phyloP scores from a whole-genome alignment of 2,113 vertebrate species.

The Paradisaea rubra region DNA sequence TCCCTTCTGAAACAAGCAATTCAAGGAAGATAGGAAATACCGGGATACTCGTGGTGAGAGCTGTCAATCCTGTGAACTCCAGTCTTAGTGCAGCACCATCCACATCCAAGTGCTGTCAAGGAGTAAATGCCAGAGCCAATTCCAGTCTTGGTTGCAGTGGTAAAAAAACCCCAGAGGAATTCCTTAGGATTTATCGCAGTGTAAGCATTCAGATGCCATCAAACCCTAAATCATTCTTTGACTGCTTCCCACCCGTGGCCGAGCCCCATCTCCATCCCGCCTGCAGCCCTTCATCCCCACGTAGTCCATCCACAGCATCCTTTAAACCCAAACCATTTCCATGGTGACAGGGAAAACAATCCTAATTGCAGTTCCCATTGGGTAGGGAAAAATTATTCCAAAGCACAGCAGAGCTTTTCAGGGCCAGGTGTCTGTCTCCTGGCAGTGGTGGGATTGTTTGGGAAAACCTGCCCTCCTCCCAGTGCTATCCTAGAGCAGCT shows the following conservation, averaged over 20 bases:
- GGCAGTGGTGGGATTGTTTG: neutral
- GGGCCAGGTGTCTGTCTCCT: neutral
- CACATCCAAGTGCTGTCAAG: neutral
- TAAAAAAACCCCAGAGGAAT: neutral
- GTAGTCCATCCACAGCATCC: neutral
- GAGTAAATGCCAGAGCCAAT: neutral
- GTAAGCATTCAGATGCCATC: neutral
- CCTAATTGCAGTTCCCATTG: neutral
- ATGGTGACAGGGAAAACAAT: neutral
- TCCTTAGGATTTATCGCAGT: neutral
- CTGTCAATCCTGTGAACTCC: neutral
- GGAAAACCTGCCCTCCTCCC: neutral
- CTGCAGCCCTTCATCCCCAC: accelerated
- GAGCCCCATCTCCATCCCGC: neutral
- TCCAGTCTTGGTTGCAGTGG: neutral
- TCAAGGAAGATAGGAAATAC: neutral
- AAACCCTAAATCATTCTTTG: neutral
- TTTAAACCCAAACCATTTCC: neutral
- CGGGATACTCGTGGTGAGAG: accelerated
- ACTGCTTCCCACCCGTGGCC: neutral
- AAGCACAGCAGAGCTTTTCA: neutral
- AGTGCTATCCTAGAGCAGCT: neutral
- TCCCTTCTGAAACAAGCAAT: neutral
- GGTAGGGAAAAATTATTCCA: neutral
- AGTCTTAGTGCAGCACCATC: accelerated